A percentile compares a stretch with the other conserved stretches of the same genome.
These are phyloP conservation scores for Ptilonorhynchus violaceus DNA, from an alignment of 2,113 vertebrate genomes.

Conservation along the genomic window DNA sequence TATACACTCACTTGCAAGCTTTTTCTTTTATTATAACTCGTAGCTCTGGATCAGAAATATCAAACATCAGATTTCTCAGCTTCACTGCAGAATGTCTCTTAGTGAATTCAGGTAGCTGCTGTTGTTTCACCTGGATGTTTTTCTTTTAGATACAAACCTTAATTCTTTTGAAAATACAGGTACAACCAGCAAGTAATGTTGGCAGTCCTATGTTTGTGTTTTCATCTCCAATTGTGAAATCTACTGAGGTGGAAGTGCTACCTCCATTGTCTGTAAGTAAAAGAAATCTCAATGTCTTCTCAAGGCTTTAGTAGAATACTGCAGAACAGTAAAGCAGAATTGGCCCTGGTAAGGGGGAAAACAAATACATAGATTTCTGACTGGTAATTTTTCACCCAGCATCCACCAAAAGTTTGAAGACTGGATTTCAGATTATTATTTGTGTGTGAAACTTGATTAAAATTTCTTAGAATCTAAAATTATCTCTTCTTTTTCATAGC, in stretches of 20 bases:
- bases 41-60: background rate
- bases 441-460: background rate
- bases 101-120: background rate
- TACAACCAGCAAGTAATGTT: slow-evolving; percentile 64
- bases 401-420: background rate
- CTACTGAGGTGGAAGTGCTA: slow-evolving; percentile 85
- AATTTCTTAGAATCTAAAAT: background rate
- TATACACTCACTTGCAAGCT: background rate
- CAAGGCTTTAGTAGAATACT: background rate
- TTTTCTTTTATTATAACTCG: background rate
- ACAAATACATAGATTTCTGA: background rate
- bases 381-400: background rate
- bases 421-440: background rate
- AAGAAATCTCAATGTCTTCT: background rate
- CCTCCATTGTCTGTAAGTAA: slow-evolving; percentile 87
- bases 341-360: background rate
- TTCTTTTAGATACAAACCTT: background rate
- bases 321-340: background rate
- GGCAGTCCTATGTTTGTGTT: slow-evolving; percentile 86
- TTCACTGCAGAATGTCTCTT: background rate
- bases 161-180: slow-evolving; percentile 63
- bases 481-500: background rate
- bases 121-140: background rate
- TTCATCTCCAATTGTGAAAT: slow-evolving; percentile 95
- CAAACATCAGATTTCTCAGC: background rate